A percentile compares a stretch with the other conserved stretches of the same genome.
Conservation (phyloP, 2,797 vertebrate genomes). For the Thamnophis elegans region DNA sequence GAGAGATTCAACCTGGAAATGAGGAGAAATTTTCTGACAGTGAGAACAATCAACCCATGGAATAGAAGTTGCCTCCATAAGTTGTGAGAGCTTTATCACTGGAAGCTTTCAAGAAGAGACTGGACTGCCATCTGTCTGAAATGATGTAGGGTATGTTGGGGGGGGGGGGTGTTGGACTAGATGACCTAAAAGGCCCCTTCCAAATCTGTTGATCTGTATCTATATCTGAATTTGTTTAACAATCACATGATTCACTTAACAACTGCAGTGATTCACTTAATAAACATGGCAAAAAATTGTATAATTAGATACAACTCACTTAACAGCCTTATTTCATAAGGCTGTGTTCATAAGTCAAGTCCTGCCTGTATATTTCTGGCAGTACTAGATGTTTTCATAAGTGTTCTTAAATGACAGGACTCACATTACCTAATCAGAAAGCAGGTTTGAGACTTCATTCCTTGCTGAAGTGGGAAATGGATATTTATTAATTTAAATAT, state of each 20-base stretch:
- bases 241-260: background rate
- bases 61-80: too few relatives aligned
- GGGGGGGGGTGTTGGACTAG: too few relatives aligned
- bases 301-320: background rate
- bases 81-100: too few relatives aligned
- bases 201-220: too few relatives aligned
- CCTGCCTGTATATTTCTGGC: background rate
- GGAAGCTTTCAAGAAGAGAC: too few relatives aligned
- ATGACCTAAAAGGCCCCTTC: too few relatives aligned
- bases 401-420: background rate
- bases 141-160: too few relatives aligned
- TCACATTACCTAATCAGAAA: background rate
- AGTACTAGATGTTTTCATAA: background rate
- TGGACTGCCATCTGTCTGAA: too few relatives aligned
- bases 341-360: background rate
- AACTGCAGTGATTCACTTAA: background rate
- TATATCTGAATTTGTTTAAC: too few relatives aligned
- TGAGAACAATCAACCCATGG: too few relatives aligned
- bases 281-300: background rate
- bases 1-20: too few relatives aligned
- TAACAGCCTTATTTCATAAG: background rate
- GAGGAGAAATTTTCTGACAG: too few relatives aligned
- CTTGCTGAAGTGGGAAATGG: background rate
- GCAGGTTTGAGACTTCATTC: background rate
- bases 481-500: background rate